Conservation (phyloP, 2,113 vertebrate species). For the Urocolius indicus region DNA sequence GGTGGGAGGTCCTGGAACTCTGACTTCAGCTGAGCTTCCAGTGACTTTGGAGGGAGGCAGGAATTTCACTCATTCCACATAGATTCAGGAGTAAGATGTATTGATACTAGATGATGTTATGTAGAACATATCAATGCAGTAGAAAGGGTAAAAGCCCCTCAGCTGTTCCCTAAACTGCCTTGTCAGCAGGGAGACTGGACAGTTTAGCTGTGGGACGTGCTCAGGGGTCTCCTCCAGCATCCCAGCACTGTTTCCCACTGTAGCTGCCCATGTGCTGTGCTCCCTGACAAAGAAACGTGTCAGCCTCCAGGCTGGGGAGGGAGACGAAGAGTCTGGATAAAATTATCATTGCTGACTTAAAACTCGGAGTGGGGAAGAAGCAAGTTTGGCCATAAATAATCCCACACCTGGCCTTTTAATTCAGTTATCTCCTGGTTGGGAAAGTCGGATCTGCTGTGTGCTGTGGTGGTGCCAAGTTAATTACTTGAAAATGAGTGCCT, state of each 20-base stretch:
- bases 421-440: constrained; percentile 58
- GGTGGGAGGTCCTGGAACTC: neutral
- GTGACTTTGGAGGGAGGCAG: neutral
- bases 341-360: neutral
- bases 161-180: neutral
- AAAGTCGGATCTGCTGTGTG: constrained; percentile 44
- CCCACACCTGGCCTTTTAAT: constrained; percentile 70
- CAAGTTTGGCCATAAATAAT: constrained; percentile 60
- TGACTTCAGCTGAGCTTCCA: neutral
- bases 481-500: constrained; percentile 72
- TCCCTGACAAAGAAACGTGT: neutral
- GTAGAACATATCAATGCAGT: fast-evolving
- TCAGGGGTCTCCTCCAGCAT: neutral
- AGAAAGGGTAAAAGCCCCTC: neutral
- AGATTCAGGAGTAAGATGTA: neutral
- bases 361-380: neutral
- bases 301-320: neutral
- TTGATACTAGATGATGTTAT: neutral
- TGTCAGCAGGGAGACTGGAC: neutral
- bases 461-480: constrained; percentile 69
- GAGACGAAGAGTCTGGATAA: neutral
- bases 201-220: fast-evolving
- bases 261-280: neutral
- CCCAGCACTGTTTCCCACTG: neutral
- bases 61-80: fast-evolving